phyloP scores from a whole-genome alignment of 2,888 invertebrate species.

The Sussaba pulchella region DNA sequence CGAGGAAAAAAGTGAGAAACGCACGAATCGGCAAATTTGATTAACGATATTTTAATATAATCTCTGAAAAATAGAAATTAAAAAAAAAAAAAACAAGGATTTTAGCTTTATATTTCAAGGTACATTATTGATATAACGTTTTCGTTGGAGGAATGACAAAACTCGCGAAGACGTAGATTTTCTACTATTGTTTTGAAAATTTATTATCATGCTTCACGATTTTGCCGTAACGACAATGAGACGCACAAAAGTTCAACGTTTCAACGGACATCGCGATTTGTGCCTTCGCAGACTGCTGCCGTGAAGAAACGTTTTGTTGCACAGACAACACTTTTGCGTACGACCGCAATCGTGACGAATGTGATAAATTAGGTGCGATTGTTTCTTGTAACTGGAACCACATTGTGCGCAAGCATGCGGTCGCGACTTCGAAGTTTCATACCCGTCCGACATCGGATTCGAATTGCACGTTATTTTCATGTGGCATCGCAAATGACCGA shows the following conservation, averaged over 20 bases:
- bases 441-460: conserved; percentile 73
- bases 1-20: conserved; percentile 41
- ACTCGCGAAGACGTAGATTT: not conserved
- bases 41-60: too few species aligned
- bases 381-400: conserved; percentile 74
- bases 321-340: conserved; percentile 72
- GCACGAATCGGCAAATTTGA: not conserved
- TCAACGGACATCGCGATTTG: conserved; percentile 59
- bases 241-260: not conserved
- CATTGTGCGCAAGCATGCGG: conserved; percentile 74
- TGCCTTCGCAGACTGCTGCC: conserved; percentile 73
- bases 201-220: conserved; percentile 7
- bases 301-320: conserved; percentile 74
- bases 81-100: not conserved
- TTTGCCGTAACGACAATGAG: not conserved
- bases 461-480: conserved; percentile 71
- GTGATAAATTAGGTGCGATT: conserved; percentile 75
- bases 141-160: not conserved
- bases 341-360: conserved; percentile 77
- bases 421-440: conserved; percentile 66
- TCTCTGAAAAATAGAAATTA: not conserved
- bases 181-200: not conserved
- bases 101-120: not conserved
- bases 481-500: conserved; percentile 69
- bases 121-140: not conserved